These are phyloP conservation scores for Popillia japonica DNA, from an alignment of 1,140 invertebrate genomes.

Conservation along the genomic window DNA sequence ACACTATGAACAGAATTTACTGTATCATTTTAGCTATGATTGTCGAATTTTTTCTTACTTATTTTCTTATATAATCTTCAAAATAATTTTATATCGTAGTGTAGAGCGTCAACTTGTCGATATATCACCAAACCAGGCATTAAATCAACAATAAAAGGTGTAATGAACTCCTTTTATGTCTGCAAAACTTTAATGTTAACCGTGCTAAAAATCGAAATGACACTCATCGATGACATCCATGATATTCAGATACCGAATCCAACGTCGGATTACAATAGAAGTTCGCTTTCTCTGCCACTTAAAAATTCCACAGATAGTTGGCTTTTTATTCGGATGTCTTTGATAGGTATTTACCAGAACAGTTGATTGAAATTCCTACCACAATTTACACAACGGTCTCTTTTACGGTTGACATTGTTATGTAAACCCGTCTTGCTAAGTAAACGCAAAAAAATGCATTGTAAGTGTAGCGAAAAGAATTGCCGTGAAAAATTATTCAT, in stretches of 20 bases:
- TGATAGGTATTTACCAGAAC: neutral
- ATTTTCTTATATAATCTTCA: too few relatives aligned
- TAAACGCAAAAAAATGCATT: neutral
- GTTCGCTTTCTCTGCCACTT: neutral
- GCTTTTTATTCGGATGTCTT: neutral
- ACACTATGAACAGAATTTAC: too few relatives aligned
- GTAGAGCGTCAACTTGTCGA: too few relatives aligned
- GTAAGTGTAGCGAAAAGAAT: slow-evolving; percentile 2
- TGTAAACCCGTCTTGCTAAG: neutral
- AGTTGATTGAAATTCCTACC: slow-evolving; percentile 5
- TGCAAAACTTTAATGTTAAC: too few relatives aligned
- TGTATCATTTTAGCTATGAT: too few relatives aligned
- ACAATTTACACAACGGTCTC: neutral
- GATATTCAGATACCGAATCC: neutral
- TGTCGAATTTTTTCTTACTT: too few relatives aligned
- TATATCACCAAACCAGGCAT: too few relatives aligned
- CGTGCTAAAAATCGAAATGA: neutral
- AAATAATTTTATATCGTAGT: too few relatives aligned
- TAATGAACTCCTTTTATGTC: too few relatives aligned
- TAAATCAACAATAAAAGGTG: too few relatives aligned
- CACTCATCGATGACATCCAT: neutral
- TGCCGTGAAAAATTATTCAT: slow-evolving; percentile 1
- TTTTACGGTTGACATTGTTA: neutral
- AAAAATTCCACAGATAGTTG: slow-evolving; percentile 4
- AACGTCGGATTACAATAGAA: neutral